Percentiles rank a stretch among this genome's conserved stretches.
Conservation (phyloP, 2,113 vertebrate species). For the Macquaria australasica region DNA sequence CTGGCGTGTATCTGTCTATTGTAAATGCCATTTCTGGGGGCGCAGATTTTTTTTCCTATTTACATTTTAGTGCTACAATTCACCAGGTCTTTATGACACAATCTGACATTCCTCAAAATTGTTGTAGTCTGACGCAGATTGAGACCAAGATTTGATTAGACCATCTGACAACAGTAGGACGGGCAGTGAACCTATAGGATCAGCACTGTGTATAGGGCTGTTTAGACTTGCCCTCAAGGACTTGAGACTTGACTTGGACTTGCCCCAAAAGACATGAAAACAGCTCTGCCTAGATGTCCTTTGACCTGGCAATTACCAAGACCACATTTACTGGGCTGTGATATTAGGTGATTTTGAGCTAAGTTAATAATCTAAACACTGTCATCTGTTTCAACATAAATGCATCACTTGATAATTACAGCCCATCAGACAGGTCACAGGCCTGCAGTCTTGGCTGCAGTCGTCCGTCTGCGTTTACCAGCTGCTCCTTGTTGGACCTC, state of each 20-base stretch:
- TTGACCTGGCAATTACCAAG: too few relatives aligned
- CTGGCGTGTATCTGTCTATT: neutral
- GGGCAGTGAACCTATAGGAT: neutral
- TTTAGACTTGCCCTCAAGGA: neutral
- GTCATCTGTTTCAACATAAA: neutral
- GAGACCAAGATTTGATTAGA: neutral
- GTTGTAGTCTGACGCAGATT: neutral
- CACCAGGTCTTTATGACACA: neutral
- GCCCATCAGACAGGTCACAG: constrained; percentile 25
- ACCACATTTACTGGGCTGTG: neutral
- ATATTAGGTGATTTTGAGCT: neutral
- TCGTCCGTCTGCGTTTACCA: constrained; percentile 48
- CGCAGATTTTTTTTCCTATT: too few relatives aligned
- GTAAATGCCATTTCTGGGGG: neutral
- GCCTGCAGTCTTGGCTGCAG: constrained; percentile 45
- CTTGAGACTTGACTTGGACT: neutral
- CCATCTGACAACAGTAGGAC: neutral
- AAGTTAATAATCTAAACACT: neutral
- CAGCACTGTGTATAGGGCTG: neutral
- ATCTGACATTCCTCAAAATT: neutral
- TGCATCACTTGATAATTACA: constrained; percentile 55
- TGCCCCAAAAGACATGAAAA: neutral
- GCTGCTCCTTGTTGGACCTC: constrained; percentile 64
- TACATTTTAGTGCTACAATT: too few relatives aligned
- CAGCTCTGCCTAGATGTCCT: neutral